phyloP scores from a whole-genome alignment of 2,113 vertebrate species.

The Rhegmatorhina hoffmannsi region DNA sequence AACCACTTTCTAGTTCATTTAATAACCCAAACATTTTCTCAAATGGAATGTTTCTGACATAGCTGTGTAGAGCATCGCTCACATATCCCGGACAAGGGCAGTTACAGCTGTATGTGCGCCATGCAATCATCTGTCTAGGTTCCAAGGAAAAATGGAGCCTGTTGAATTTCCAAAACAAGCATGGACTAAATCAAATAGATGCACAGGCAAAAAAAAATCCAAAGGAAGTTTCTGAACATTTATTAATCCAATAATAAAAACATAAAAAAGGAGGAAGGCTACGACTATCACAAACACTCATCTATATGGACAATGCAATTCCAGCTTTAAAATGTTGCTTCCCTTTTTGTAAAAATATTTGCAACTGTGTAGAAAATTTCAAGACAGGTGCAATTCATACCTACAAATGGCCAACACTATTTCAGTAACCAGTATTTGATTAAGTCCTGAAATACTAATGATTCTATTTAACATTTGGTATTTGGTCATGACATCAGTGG shows the following conservation, averaged over 20 bases:
- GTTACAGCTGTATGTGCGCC: not conserved
- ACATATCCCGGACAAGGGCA: not conserved
- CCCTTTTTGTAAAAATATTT: not conserved
- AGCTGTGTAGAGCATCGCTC: not conserved
- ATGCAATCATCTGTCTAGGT: not conserved
- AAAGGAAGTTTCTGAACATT: not conserved
- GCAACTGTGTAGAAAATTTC: not conserved
- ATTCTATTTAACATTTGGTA: not conserved
- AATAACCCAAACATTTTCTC: not conserved
- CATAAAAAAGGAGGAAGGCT: not conserved
- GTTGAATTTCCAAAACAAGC: not conserved
- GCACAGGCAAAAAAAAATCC: not conserved
- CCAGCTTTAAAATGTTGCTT: not conserved
- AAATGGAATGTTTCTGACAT: not conserved
- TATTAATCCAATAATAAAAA: not conserved
- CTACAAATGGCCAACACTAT: not conserved
- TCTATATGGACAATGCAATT: not conserved
- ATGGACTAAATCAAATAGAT: not conserved
- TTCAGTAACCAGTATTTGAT: not conserved
- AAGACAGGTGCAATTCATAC: not conserved
- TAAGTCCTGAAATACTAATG: not conserved
- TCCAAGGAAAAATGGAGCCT: not conserved
- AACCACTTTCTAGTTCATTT: not conserved
- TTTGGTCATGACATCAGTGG: not conserved
- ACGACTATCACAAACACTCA: not conserved